phyloP scores from a whole-genome alignment of 2,797 vertebrate species.

The Semaprochilodus insignis region DNA sequence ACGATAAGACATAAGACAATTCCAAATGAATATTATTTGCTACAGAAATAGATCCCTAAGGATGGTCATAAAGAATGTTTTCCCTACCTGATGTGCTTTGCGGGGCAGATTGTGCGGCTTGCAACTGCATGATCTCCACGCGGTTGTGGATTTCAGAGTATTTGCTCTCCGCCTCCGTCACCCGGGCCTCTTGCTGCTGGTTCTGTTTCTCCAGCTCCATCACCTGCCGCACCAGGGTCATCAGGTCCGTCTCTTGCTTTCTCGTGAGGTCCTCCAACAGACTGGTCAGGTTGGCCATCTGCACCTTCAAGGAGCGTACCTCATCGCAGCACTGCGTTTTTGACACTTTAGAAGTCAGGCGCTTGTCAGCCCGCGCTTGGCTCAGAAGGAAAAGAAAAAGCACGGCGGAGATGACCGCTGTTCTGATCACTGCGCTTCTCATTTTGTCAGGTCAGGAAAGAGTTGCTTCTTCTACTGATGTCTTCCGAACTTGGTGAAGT shows the following conservation, averaged over 20 bases:
- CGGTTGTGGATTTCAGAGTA: constrained; percentile 96
- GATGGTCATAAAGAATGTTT: not conserved
- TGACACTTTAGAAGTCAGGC: constrained; percentile 60
- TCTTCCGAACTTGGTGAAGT: not conserved
- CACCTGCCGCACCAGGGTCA: constrained; percentile 88
- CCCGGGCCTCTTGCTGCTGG: constrained; percentile 86
- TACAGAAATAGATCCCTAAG: not conserved
- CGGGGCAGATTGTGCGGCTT: constrained; percentile 87
- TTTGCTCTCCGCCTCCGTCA: constrained; percentile 91
- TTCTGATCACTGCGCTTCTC: constrained; percentile 58
- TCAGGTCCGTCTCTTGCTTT: constrained; percentile 91
- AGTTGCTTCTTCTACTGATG: constrained; percentile 41
- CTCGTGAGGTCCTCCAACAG: constrained; percentile 86
- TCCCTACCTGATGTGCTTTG: constrained; percentile 94
- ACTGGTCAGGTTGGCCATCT: constrained; percentile 91
- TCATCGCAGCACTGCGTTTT: constrained; percentile 89
- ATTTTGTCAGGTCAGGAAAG: constrained; percentile 50
- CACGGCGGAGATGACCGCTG: constrained; percentile 61
- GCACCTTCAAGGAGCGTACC: constrained; percentile 86
- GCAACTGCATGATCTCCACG: constrained; percentile 94
- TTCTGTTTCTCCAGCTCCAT: constrained; percentile 90
- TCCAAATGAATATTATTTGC: not conserved
- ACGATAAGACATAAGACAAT: not conserved
- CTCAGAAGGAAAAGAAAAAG: constrained; percentile 69
- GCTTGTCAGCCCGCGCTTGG: constrained; percentile 70